phyloP scores from a whole-genome alignment of 1,140 invertebrate genomes.

The Parasteatoda tepidariorum region DNA sequence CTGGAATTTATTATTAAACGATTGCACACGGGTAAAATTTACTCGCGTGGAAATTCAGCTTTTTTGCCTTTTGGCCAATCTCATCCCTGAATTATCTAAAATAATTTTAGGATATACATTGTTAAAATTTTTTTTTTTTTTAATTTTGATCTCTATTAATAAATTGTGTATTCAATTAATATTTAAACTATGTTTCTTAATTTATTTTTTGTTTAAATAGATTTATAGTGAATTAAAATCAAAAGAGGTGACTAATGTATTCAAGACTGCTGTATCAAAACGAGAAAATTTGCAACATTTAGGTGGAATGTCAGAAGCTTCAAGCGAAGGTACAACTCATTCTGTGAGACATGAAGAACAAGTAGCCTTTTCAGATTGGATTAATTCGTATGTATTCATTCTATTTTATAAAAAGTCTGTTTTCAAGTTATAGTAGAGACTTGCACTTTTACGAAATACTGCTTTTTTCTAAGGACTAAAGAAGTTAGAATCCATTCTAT shows the following conservation, averaged over 20 bases:
- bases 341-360: constrained; percentile 95
- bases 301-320: constrained; percentile 94
- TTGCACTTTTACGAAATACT: no score
- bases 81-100: no score
- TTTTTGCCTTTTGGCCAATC: no score
- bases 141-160: no score
- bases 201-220: constrained; percentile 72
- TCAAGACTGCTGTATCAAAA: constrained; percentile 92
- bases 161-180: no score
- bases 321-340: constrained; percentile 92
- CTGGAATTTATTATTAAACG: no score
- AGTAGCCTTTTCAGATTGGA: constrained; percentile 98
- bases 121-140: no score
- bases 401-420: not conserved
- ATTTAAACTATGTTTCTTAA: no score
- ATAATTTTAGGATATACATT: no score
- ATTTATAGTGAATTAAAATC: constrained; percentile 89
- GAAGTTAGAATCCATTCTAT: not conserved
- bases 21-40: no score
- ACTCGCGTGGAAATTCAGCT: no score
- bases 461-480: not conserved
- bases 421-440: no score
- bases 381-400: constrained; percentile 78
- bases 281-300: constrained; percentile 92
- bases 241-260: constrained; percentile 88